These are phyloP conservation scores for Laodelphax striatellus DNA, from an alignment of 1,140 invertebrate species.

Conservation along the genomic window DNA sequence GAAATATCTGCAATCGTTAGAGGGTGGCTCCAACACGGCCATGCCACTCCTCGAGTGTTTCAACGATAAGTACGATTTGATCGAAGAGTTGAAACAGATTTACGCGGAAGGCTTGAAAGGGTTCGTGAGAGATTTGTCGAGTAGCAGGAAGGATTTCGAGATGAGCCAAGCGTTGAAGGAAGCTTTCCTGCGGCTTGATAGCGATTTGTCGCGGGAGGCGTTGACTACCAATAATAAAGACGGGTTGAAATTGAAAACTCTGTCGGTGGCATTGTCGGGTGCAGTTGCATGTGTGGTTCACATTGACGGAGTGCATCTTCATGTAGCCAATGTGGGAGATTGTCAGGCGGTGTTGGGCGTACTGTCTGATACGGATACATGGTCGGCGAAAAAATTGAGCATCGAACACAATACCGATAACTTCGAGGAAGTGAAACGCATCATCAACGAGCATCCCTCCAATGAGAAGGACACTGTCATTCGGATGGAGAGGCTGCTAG, in stretches of 20 bases:
- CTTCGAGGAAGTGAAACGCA: slow-evolving; percentile 63
- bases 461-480: slow-evolving; percentile 76
- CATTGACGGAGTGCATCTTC: slow-evolving; percentile 71
- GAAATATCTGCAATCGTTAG: slow-evolving; percentile 35
- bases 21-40: slow-evolving; percentile 24
- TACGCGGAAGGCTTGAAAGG: slow-evolving; percentile 54
- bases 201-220: slow-evolving; percentile 50
- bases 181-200: slow-evolving; percentile 67
- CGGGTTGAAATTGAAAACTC: slow-evolving; percentile 46
- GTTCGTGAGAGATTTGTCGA: slow-evolving; percentile 33
- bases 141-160: slow-evolving; percentile 39
- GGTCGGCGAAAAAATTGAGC: slow-evolving; percentile 71
- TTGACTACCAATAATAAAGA: slow-evolving; percentile 11
- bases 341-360: slow-evolving; percentile 80
- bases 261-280: slow-evolving; percentile 74
- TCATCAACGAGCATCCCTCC: slow-evolving; percentile 73
- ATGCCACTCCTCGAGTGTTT: slow-evolving; percentile 44
- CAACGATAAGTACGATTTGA: slow-evolving; percentile 59
- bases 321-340: slow-evolving; percentile 85
- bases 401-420: slow-evolving; percentile 89
- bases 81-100: slow-evolving; percentile 58
- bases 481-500: slow-evolving; percentile 78
- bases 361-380: slow-evolving; percentile 55
- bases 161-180: slow-evolving; percentile 59
- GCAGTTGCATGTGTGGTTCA: slow-evolving; percentile 78